These are phyloP conservation scores for Zophobas atratus DNA, from an alignment of 1,140 invertebrate genomes.

Conservation along the genomic window DNA sequence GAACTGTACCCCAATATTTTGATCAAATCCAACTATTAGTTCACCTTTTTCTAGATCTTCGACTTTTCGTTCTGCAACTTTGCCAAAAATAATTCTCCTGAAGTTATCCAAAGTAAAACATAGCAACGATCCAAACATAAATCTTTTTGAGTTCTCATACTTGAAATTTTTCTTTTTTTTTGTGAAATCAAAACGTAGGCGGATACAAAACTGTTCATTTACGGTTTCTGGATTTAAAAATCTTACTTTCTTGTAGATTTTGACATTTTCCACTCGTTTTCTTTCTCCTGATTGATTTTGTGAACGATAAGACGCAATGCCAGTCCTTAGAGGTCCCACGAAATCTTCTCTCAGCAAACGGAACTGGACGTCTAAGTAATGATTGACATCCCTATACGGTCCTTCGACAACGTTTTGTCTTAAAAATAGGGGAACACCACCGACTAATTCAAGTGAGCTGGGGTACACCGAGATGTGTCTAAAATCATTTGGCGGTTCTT, in stretches of 20 bases:
- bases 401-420: slow-evolving; percentile 74
- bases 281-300: slow-evolving; percentile 41
- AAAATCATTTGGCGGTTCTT: slow-evolving; percentile 69
- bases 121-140: slow-evolving; percentile 82
- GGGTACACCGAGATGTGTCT: slow-evolving; percentile 69
- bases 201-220: slow-evolving; percentile 51
- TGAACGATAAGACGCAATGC: slow-evolving; percentile 68
- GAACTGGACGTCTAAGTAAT: slow-evolving; percentile 87
- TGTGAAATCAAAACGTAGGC: slow-evolving; percentile 55
- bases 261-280: slow-evolving; percentile 59
- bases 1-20: slow-evolving; percentile 65
- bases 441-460: slow-evolving; percentile 64
- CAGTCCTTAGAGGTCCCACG: slow-evolving; percentile 73
- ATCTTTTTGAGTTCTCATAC: slow-evolving; percentile 70
- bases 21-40: slow-evolving; percentile 69
- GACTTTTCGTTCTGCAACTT: slow-evolving; percentile 73
- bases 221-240: slow-evolving; percentile 55
- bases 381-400: slow-evolving; percentile 74
- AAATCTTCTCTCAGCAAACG: slow-evolving; percentile 84
- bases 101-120: slow-evolving; percentile 81
- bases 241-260: slow-evolving; percentile 58
- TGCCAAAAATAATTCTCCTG: slow-evolving; percentile 77
- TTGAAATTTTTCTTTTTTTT: slow-evolving; percentile 54
- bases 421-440: slow-evolving; percentile 19
- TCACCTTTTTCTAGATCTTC: slow-evolving; percentile 69